A percentile compares a stretch with the other conserved stretches of the same genome.
Evolutionary conservation across 2,113 vertebrate species (phyloP).

Genomic region (Rhinichthys klamathensis): DNA sequence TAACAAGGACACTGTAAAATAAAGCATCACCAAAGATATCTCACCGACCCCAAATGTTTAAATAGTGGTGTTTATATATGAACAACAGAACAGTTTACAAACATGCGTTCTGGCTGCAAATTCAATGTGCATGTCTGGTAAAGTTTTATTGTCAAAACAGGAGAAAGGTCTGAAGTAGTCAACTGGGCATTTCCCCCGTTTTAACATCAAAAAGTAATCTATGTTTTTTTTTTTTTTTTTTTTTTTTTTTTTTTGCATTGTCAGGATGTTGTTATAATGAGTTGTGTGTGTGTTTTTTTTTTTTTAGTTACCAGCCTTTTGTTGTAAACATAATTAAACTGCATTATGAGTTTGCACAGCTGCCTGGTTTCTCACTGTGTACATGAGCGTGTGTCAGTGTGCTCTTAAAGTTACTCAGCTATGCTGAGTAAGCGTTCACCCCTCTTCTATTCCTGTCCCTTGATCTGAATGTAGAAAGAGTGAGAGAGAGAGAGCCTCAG

Average conservation of each 20-base stretch:
- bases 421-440: conserved; percentile 69
- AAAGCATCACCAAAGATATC: background rate
- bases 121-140: background rate
- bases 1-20: no score
- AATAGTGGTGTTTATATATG: background rate
- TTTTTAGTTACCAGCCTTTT: background rate
- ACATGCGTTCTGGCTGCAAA: background rate
- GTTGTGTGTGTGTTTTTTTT: background rate
- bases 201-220: background rate
- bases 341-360: conserved; percentile 56
- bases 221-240: background rate
- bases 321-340: conserved; percentile 17
- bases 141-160: background rate
- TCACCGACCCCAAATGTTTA: background rate
- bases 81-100: background rate
- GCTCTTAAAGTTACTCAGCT: conserved; percentile 60
- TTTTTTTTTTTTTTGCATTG: background rate
- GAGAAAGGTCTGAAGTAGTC: background rate
- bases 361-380: conserved; percentile 7
- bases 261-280: conserved; percentile 15
- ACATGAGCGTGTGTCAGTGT: conserved; percentile 20
- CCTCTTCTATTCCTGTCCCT: conserved; percentile 60
- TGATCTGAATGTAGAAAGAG: conserved; percentile 56
- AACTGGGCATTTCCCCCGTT: background rate
- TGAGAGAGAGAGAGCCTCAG: conserved; percentile 27